Base-by-base conservation (phyloP, 2,113 vertebrate species). In the Piprites chloris region DNA sequence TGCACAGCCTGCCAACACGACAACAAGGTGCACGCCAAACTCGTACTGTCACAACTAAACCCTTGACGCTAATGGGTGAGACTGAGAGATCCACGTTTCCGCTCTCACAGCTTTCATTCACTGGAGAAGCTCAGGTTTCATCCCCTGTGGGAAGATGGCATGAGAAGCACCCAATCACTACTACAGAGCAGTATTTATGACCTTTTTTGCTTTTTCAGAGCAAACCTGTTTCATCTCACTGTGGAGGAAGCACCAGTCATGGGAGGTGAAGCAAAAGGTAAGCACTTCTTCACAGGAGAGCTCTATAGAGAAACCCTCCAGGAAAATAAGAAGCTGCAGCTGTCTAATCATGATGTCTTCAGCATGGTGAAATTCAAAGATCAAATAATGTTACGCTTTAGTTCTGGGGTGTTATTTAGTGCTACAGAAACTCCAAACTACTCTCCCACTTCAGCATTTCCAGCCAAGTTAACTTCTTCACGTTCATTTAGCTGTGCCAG, bases 41-140 rank as follows among this genome's bases (percentile, higher is more conserved):
- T 14, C 4, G 0, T 1, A 3, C 66, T 0, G 0, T 75, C 52
- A 35, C 61, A 78, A 2, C 65, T 46, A 28, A 7, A 46, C 28
- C 59, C 5, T 52, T 9, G 0, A 30, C 0, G 1, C 28, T 49
- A 37, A 41, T 1, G 11, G 13, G 33, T 3, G 1, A 47, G 22
- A 63, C 41, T 16, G 0, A 6, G 12, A 23, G 41, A 90, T 35
- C 58, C 58, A 55, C 49, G 28, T 11, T 72, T 39, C 62, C 3
- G 2, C 20, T 89, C 35, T 41, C 53, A 58, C 12, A 15, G 22
- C 33, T 81, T 83, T 52, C 55, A 44, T 20, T 53, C 0, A 0
- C 35, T 6, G 6, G 13, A 47, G 55, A 5, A 87, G 63, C 30
- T 76, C 4, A 1, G 32, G 44, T 62, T 85, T 65, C 7, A 2